Conservation (phyloP, 2,113 vertebrate genomes). For the Antechinus stuartii region DNA sequence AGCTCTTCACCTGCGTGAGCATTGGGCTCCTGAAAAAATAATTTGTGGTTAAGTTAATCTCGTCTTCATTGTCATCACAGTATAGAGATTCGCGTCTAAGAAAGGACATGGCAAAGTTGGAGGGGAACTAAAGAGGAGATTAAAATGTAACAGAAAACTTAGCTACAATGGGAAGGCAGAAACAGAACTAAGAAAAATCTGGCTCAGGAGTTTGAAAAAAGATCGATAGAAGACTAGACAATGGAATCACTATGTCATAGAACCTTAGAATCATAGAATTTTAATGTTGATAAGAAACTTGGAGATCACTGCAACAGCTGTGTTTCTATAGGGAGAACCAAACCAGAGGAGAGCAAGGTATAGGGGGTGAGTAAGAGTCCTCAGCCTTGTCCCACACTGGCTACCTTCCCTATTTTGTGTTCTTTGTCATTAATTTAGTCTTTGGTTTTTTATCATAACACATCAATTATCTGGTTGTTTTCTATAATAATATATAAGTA, state of each 20-base stretch:
- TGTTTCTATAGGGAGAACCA: not conserved
- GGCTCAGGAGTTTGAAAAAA: not conserved
- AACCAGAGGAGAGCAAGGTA: not conserved
- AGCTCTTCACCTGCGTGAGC: slow-evolving; percentile 27
- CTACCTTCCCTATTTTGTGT: not conserved
- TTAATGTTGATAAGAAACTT: not conserved
- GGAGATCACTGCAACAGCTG: not conserved
- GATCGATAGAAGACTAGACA: rapidly evolving
- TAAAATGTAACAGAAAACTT: not conserved
- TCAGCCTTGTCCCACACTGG: not conserved
- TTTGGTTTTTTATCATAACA: not conserved
- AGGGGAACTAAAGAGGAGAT: not conserved
- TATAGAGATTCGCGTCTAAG: not conserved
- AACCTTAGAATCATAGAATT: not conserved
- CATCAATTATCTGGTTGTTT: not conserved
- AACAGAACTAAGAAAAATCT: not conserved
- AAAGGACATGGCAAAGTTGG: not conserved
- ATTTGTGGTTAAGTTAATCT: not conserved
- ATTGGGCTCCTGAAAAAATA: slow-evolving; percentile 31
- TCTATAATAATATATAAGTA: not conserved
- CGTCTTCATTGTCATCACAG: not conserved
- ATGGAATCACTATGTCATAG: rapidly evolving
- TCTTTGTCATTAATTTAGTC: rapidly evolving
- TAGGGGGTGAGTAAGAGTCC: not conserved
- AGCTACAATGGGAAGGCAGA: not conserved